phyloP scores from a whole-genome alignment of 1,140 invertebrate species.

The Ips typographus region DNA sequence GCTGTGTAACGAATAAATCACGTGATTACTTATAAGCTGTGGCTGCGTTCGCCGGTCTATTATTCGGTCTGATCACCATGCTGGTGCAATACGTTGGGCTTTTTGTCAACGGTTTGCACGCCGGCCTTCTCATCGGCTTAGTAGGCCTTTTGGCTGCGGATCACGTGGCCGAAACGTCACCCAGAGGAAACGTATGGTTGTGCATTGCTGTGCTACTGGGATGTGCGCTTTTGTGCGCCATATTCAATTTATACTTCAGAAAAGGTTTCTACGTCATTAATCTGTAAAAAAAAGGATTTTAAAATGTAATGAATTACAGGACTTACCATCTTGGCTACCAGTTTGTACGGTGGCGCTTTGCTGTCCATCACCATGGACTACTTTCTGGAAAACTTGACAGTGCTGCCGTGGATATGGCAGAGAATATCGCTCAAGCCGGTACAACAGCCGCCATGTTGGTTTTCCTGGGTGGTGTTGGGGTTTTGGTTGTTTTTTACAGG shows the following conservation, averaged over 20 bases:
- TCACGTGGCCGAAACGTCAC: constrained; percentile 57
- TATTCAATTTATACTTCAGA: constrained; percentile 73
- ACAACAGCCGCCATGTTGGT: constrained; percentile 66
- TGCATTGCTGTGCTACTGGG: constrained; percentile 68
- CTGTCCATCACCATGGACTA: constrained; percentile 73
- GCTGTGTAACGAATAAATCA: background rate
- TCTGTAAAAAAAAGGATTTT: background rate
- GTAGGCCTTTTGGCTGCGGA: constrained; percentile 61
- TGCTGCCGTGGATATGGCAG: constrained; percentile 70
- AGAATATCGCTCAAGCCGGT: constrained; percentile 56
- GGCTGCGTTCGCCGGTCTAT: constrained; percentile 69
- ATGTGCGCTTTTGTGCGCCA: constrained; percentile 67
- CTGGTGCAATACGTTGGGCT: constrained; percentile 81
- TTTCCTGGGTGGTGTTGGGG: constrained; percentile 73
- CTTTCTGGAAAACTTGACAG: constrained; percentile 71
- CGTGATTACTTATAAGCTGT: constrained; percentile 57
- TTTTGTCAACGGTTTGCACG: constrained; percentile 81
- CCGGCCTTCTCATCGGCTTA: constrained; percentile 67
- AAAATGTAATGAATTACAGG: constrained; percentile 50
- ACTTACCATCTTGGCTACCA: constrained; percentile 74
- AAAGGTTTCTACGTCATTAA: constrained; percentile 56
- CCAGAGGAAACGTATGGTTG: constrained; percentile 62
- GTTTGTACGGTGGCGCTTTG: constrained; percentile 73
- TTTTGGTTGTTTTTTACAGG: constrained; percentile 73
- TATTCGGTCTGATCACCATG: constrained; percentile 80